Percentiles rank a stretch among this genome's conserved stretches.
Evolutionary conservation across 2,888 invertebrate genomes (phyloP).

Genomic region (Palloptera scutellata): DNA sequence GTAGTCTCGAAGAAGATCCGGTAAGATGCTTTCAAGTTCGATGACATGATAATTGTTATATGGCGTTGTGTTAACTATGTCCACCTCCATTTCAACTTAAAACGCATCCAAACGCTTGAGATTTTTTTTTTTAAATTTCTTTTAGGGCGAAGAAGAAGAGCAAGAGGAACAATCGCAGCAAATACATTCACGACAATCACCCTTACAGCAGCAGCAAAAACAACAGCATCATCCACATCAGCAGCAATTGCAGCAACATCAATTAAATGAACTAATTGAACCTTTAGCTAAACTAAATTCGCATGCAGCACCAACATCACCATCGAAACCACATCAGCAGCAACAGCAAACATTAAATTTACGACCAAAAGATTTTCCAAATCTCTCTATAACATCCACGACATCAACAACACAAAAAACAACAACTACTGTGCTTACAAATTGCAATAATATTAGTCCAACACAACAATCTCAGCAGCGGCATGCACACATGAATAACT

Average conservation of each 20-base stretch:
- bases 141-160: constrained; percentile 61
- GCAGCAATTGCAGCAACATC: constrained; percentile 56
- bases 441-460: constrained; percentile 63
- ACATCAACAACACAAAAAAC: constrained; percentile 46
- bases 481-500: constrained; percentile 55
- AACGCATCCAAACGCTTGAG: no score
- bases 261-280: constrained; percentile 58
- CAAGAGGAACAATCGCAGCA: constrained; percentile 57
- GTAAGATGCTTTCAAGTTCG: constrained; percentile 64
- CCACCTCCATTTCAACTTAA: no score
- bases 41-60: no score
- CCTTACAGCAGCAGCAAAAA: constrained; percentile 55
- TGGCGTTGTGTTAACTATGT: no score
- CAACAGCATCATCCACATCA: constrained; percentile 53
- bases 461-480: constrained; percentile 42
- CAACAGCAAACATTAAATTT: constrained; percentile 40
- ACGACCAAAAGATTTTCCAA: constrained; percentile 61
- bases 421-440: constrained; percentile 52
- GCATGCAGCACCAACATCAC: constrained; percentile 49
- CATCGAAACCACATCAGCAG: constrained; percentile 41
- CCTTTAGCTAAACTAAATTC: constrained; percentile 57
- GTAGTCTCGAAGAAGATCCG: constrained; percentile 83
- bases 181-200: constrained; percentile 54
- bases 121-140: background rate
- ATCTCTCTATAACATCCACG: constrained; percentile 44